Evolutionary conservation across 2,888 invertebrate species (phyloP), one percentile per base, ranked within the genome.

Genomic region (Linyphia triangularis): DNA sequence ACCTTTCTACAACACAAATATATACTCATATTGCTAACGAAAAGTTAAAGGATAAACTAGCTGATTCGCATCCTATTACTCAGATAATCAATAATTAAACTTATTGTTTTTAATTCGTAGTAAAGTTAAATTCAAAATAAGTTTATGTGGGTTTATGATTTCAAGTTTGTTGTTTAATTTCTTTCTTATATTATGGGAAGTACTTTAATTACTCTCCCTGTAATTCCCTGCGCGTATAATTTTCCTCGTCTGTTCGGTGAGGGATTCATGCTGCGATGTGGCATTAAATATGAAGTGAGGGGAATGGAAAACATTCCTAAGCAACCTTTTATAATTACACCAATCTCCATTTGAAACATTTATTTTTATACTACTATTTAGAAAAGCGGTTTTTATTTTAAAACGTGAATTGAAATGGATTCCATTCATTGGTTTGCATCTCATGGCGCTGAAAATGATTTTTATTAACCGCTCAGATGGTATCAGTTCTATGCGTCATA

Each of bases 351-450:
- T 59, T 59, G 59, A 59, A 59, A 59, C 59, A 59, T 59, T 59
- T 9, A 59, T 59, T 59, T 59, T 59, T 59, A 59, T 59, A 59
- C 59, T 59, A 59, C 59, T 59, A 59, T 59, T 59, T 59, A 59
- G 59, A 59, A 59, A 59, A 59, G 10, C 10, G 59, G 59, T 59
- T 43, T 43, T 43, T 59, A 59, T 59, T 59, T 59, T 59, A 59
- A 59, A 59, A 59, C 59, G 59, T 59, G 59, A 59, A 59, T 59
- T 59, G 59, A 59, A 59, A 59, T 59, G 59, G 59, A 59, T 59
- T 59, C 59, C 59, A 59, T 59, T 59, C 59, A 59, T 59, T 59
- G 59, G 7, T 59, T 59, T 59, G 5, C 59, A 59, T 59, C 59
- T 59, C 19, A 59, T 59, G 19, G 59, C 10, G 59, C 59, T 59